Evolutionary conservation across 1,140 invertebrate species (phyloP).

Genomic region (Galleria mellonella): DNA sequence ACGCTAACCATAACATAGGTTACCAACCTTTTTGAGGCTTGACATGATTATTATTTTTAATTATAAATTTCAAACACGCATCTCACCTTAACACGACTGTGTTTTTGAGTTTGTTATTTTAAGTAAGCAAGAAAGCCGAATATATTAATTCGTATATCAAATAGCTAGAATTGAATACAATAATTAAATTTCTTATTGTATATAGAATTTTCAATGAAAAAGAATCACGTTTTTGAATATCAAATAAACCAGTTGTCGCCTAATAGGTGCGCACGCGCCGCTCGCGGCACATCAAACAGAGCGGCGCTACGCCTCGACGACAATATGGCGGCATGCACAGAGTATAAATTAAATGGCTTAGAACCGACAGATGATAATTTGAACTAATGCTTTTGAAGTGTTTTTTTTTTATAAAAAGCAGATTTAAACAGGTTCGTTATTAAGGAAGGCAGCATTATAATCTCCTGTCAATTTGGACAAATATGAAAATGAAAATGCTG

Average conservation of each 20-base stretch:
- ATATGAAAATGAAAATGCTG: no score
- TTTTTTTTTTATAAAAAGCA: no score
- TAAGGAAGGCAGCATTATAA: no score
- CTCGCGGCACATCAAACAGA: conserved; percentile 30
- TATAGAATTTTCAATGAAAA: conserved; percentile 22
- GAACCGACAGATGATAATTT: background rate
- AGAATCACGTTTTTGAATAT: conserved; percentile 36
- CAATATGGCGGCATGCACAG: conserved; percentile 11
- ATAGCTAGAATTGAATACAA: background rate
- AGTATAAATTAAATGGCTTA: background rate
- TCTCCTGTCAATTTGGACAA: no score
- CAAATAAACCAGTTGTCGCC: conserved; percentile 25
- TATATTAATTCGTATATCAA: background rate
- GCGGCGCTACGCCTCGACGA: conserved; percentile 13
- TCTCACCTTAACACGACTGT: no score
- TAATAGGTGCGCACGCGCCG: conserved; percentile 51
- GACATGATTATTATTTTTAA: no score
- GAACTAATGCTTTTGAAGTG: no score
- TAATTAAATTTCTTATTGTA: conserved; percentile 18
- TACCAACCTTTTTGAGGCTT: no score
- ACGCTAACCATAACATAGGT: no score
- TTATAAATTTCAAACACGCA: no score
- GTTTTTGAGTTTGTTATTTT: background rate
- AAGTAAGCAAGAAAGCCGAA: background rate
- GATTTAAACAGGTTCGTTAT: no score